Evolutionary conservation across 2,888 invertebrate genomes (phyloP), one percentile per base, ranked within the genome.

Genomic region (Agonopterix arenella): DNA sequence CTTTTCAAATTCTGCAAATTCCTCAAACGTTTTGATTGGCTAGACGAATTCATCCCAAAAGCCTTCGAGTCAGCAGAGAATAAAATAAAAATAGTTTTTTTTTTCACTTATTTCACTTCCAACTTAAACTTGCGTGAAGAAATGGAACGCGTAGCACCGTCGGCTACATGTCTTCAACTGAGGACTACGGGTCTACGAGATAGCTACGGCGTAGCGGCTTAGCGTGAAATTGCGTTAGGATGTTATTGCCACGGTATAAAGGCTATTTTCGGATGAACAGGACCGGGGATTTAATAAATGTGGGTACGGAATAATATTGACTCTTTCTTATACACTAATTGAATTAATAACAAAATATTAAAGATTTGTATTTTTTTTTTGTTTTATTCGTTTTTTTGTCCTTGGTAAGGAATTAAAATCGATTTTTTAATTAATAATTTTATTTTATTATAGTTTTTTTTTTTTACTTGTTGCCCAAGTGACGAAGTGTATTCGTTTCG

Each of bases 1-100:
- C 65, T 76, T 74, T 76, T 81, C 10, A 81, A 76, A 67, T 65
- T 69, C 46, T 76, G 72, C 28, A 81, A 62, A 56, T 76, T 73
- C 52, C 62, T 68, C 51, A 80, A 67, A 38, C 73, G 68, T 36
- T 61, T 74, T 1, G 70, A 59, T 46, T 66, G 64, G 45, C 60
- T 70, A 8, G 73, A 69, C 9, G 80, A 62, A 61, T 66, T 61
- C 78, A 76, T 80, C 38, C 54, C 57, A 47, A 45, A 43, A 40
- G 10, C n/a, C n/a, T 40, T 40, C 40, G 4, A 1, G 4, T 9
- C 9, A 40, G 10, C 40, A n/a, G 10, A 9, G 4, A 4, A 41
- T 11, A 41, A 41, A 41, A 7, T 10, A 11, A 4, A 41, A 41
- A 8, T 41, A 41, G 41, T 41, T 10, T 41, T 11, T 11, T 48